These are phyloP conservation scores for Dynastes hyllus DNA, from an alignment of 2,888 invertebrate species.

Conservation along the genomic window DNA sequence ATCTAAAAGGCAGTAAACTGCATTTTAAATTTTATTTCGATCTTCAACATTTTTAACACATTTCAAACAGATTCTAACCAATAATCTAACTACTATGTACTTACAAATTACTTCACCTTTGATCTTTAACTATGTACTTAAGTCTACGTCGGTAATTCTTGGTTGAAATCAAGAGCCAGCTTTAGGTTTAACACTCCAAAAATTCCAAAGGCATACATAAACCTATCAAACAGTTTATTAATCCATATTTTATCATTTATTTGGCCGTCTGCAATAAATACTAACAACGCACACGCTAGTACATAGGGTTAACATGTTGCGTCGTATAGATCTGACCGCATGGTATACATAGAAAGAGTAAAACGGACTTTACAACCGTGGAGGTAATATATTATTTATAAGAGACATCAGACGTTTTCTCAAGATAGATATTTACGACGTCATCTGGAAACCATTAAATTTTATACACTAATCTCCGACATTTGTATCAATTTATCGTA, in stretches of 20 bases:
- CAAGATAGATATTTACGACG: slow-evolving; percentile 44
- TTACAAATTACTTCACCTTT: neutral
- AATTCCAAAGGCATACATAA: neutral
- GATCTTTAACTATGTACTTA: neutral
- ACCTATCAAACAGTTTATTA: slow-evolving; percentile 23
- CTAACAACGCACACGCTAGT: no score
- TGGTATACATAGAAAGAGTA: neutral
- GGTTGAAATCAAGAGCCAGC: no score
- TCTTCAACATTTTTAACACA: no score
- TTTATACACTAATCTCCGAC: slow-evolving; percentile 48
- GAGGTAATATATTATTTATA: slow-evolving; percentile 45
- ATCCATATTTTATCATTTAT: slow-evolving; percentile 37
- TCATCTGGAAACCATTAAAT: slow-evolving; percentile 50
- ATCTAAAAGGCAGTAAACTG: no score
- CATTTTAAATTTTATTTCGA: no score
- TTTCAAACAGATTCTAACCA: neutral
- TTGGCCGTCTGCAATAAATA: slow-evolving; percentile 13
- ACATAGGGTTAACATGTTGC: neutral
- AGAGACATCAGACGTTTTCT: slow-evolving; percentile 7
- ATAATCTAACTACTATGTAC: neutral
- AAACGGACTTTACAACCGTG: slow-evolving; percentile 14
- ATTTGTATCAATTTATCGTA: slow-evolving; percentile 51
- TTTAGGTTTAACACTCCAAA: no score
- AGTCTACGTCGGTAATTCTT: no score
- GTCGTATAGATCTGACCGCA: neutral